phyloP scores from a whole-genome alignment of 2,888 invertebrate species.

The Brachylomia viminalis region DNA sequence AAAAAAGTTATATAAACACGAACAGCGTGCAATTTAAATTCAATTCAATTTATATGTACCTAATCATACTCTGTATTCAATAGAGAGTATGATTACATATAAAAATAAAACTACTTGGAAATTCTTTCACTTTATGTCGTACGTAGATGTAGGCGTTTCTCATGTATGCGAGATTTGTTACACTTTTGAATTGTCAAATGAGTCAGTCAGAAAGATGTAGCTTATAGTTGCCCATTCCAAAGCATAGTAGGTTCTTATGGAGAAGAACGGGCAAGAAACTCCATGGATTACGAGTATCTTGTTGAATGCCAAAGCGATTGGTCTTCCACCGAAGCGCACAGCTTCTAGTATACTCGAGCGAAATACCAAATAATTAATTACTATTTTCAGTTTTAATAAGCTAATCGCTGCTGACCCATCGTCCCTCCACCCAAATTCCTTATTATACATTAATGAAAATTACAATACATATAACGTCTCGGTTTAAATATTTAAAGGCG shows the following conservation, averaged over 20 bases:
- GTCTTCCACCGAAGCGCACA: not conserved
- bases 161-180: too few species aligned
- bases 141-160: not conserved
- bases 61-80: too few species aligned
- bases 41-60: too few species aligned
- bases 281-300: not conserved
- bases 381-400: constrained; percentile 62
- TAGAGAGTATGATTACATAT: too few species aligned
- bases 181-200: not conserved
- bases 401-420: constrained; percentile 60
- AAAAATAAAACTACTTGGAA: too few species aligned
- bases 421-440: constrained; percentile 80
- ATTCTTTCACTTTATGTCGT: not conserved
- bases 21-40: too few species aligned
- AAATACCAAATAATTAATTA: constrained; percentile 47
- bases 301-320: not conserved
- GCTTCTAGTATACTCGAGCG: constrained; percentile 14
- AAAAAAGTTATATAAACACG: too few species aligned
- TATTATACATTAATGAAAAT: constrained; percentile 89
- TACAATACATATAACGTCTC: constrained; percentile 89
- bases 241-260: not conserved
- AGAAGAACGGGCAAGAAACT: too few species aligned
- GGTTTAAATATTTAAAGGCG: constrained; percentile 87
- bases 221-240: not conserved
- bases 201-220: not conserved